These are phyloP conservation scores for Oreochromis aureus DNA, from an alignment of 2,113 vertebrate genomes.

Conservation along the genomic window DNA sequence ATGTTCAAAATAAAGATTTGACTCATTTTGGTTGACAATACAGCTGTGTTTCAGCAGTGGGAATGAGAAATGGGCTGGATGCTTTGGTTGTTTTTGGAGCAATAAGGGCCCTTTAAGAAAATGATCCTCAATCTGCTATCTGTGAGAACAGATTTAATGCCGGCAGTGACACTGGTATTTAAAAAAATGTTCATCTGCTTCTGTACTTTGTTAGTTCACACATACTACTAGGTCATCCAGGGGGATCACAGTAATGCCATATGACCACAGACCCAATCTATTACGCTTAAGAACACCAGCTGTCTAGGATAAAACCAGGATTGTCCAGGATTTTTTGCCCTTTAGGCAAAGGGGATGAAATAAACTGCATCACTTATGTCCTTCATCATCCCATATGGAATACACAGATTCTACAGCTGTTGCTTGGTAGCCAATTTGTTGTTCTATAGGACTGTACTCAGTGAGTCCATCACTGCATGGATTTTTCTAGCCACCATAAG, in stretches of 20 bases:
- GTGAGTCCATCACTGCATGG: background rate
- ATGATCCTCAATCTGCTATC: background rate
- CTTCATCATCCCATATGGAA: background rate
- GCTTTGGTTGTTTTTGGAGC: background rate
- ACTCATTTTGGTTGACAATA: background rate
- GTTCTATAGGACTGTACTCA: background rate
- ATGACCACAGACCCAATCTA: background rate
- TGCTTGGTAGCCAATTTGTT: background rate
- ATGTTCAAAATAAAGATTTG: background rate
- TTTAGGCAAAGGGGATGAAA: background rate
- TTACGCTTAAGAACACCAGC: background rate
- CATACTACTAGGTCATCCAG: background rate
- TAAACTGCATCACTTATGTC: background rate
- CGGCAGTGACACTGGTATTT: background rate
- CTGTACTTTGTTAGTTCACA: background rate
- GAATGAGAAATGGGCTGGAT: background rate
- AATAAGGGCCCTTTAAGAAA: background rate
- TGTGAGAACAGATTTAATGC: background rate
- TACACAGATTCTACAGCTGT: background rate
- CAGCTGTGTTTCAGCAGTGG: background rate
- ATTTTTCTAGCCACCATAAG: background rate
- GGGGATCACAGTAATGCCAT: background rate
- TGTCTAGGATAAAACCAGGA: background rate
- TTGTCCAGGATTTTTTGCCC: background rate
- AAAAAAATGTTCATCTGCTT: background rate